Base-by-base conservation (phyloP, 2,888 invertebrate genomes). In the Microplitis deprimator region DNA sequence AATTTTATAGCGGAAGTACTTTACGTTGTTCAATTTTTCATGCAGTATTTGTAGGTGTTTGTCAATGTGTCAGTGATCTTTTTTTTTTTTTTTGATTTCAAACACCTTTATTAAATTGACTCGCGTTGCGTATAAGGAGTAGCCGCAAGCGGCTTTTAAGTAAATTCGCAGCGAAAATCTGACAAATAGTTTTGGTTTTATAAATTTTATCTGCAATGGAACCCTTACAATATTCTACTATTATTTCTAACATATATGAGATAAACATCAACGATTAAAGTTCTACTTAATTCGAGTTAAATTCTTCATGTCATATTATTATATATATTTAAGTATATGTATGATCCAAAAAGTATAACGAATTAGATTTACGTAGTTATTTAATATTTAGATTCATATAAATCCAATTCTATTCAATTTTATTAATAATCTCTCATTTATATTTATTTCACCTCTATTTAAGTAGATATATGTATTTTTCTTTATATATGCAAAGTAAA, bases 101-200 rank as follows among this genome's bases (percentile, higher is more conserved):
- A 70, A 64, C 62, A 75, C 29, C 60, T 60, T 64, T 64, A 84
- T 85, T 83, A 86, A 89, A 89, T 89, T 89, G 89, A 89, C 89
- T 89, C 89, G 87, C 88, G 87, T 87, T 87, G 86, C 85, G 85
- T 86, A 86, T 86, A 86, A 89, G 89, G 89, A 89, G 89, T 89
- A 89, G 89, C 85, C 81, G 84, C 81, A 78, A 76, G 65, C 59
- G 39, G 73, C 77, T 68, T 60, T 67, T 77, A 79, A 77, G 29
- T 61, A 83, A 86, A 87, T 86, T 83, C 83, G 85, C 85, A 79
- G 81, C 82, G 79, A 82, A 82, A 88, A 82, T 60, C 87, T 86
- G 83, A 16, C 39, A 61, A 16, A 20, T 16, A 16, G 10, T 13
- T 68, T 40, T 67, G 13, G 3, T 50, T 8, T 50, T 50, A 50